A percentile compares a stretch with the other conserved stretches of the same genome.
These are phyloP conservation scores for Synanthedon myopaeformis DNA, from an alignment of 2,888 invertebrate species.

Conservation along the genomic window DNA sequence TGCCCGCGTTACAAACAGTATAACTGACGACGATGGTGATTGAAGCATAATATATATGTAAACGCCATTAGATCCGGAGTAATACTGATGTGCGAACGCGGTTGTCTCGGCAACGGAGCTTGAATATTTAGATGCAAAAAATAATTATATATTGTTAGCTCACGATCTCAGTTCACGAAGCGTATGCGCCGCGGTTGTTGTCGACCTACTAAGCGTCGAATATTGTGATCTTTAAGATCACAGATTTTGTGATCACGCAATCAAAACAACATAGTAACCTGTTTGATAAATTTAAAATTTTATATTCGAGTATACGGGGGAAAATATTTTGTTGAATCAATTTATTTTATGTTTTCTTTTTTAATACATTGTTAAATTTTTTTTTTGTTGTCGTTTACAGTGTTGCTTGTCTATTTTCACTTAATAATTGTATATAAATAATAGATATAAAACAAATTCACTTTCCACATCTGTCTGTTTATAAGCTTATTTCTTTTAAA, in stretches of 20 bases:
- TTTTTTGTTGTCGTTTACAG: too few relatives aligned
- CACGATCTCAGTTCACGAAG: constrained; percentile 17
- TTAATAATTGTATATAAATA: too few relatives aligned
- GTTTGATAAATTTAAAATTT: too few relatives aligned
- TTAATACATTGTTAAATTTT: too few relatives aligned
- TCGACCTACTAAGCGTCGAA: not conserved
- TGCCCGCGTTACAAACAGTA: constrained; percentile 14
- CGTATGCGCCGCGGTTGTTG: constrained; percentile 2
- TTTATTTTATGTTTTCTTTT: too few relatives aligned
- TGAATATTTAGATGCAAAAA: constrained; percentile 10
- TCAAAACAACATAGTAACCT: too few relatives aligned
- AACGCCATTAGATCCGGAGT: constrained; percentile 29
- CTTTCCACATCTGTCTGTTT: too few relatives aligned
- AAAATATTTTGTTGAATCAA: too few relatives aligned
- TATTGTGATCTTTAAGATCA: not conserved
- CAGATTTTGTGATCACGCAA: not conserved
- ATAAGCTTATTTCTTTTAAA: too few relatives aligned
- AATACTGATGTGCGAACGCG: constrained; percentile 25
- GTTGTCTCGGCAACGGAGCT: constrained; percentile 33
- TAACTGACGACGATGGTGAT: constrained; percentile 24
- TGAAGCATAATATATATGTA: constrained; percentile 49
- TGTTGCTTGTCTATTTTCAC: too few relatives aligned
- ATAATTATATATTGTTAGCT: not conserved
- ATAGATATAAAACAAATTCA: too few relatives aligned
- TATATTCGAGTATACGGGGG: too few relatives aligned